Conservation (phyloP, 1,140 invertebrate species). For the Pogonus chalceus region DNA sequence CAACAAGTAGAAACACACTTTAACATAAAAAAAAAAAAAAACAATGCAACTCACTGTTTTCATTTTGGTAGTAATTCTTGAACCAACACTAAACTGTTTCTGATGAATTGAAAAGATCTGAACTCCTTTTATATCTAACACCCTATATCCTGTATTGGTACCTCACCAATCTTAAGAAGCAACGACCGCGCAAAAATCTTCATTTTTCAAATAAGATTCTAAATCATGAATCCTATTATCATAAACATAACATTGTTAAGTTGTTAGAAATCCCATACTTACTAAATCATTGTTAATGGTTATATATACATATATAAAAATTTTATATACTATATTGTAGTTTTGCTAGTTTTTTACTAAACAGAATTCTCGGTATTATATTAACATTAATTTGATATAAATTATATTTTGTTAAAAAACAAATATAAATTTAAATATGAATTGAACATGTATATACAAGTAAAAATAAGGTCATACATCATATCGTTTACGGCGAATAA, state of each 20-base stretch:
- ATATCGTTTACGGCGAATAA: not conserved
- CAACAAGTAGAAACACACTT: no score
- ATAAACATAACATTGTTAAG: not conserved
- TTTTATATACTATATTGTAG: no score
- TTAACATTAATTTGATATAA: no score
- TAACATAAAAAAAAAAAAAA: not conserved
- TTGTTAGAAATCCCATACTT: not conserved
- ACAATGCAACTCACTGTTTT: not conserved
- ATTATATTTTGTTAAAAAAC: no score
- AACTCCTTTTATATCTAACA: not conserved
- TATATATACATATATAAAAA: no score
- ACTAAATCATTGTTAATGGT: conserved; percentile 3
- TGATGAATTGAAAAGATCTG: not conserved
- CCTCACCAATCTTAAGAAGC: not conserved
- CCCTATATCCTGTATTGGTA: not conserved
- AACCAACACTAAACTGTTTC: not conserved
- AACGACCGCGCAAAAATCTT: not conserved
- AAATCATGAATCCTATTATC: not conserved
- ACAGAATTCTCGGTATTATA: no score
- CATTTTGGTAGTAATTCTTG: not conserved
- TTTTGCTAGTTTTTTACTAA: no score
- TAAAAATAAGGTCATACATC: not conserved
- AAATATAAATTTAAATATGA: no score
- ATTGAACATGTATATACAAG: no score
- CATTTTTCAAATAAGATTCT: not conserved